A percentile compares a stretch with the other conserved stretches of the same genome.
phyloP scores from a whole-genome alignment of 2,797 vertebrate species.

The Pristis pectinata region DNA sequence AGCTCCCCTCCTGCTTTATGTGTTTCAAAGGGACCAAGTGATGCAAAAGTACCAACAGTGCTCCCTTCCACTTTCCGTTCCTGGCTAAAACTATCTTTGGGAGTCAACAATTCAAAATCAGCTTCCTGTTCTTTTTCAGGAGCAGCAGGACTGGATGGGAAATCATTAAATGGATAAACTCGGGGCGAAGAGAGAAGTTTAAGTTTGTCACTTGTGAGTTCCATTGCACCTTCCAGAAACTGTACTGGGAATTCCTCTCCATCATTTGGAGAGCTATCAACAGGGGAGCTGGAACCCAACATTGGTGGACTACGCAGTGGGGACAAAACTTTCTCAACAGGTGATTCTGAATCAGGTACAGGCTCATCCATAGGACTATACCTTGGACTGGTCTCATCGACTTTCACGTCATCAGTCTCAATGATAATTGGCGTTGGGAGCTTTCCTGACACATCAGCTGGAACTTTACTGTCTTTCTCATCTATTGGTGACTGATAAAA shows the following conservation, averaged over 20 bases:
- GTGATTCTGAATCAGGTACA: slow-evolving; percentile 64
- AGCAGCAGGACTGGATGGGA: slow-evolving; percentile 47
- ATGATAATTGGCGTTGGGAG: slow-evolving; percentile 69
- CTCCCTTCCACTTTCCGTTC: slow-evolving; percentile 54
- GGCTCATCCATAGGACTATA: slow-evolving; percentile 79
- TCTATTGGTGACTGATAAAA: slow-evolving; percentile 95
- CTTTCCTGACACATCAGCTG: slow-evolving; percentile 54
- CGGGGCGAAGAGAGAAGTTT: slow-evolving; percentile 53
- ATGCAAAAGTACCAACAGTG: slow-evolving; percentile 51
- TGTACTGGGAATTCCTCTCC: slow-evolving; percentile 54
- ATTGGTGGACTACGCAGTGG: slow-evolving; percentile 66
- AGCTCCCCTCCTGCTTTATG: slow-evolving; percentile 58
- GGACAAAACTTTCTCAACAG: slow-evolving; percentile 63
- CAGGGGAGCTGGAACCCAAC: slow-evolving; percentile 59
- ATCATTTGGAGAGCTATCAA: slow-evolving; percentile 59
- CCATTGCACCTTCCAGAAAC: slow-evolving; percentile 47
- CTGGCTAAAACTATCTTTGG: slow-evolving; percentile 52
- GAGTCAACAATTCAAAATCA: slow-evolving; percentile 52
- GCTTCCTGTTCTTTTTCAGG: slow-evolving; percentile 62
- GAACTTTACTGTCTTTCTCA: slow-evolving; percentile 70
- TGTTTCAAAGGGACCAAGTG: slow-evolving; percentile 56
- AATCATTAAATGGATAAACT: slow-evolving; percentile 55
- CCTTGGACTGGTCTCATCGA: slow-evolving; percentile 63
- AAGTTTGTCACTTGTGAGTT: slow-evolving; percentile 52
- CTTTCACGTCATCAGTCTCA: slow-evolving; percentile 79